These are phyloP conservation scores for Tinea pellionella DNA, from an alignment of 2,888 invertebrate species.

Conservation along the genomic window DNA sequence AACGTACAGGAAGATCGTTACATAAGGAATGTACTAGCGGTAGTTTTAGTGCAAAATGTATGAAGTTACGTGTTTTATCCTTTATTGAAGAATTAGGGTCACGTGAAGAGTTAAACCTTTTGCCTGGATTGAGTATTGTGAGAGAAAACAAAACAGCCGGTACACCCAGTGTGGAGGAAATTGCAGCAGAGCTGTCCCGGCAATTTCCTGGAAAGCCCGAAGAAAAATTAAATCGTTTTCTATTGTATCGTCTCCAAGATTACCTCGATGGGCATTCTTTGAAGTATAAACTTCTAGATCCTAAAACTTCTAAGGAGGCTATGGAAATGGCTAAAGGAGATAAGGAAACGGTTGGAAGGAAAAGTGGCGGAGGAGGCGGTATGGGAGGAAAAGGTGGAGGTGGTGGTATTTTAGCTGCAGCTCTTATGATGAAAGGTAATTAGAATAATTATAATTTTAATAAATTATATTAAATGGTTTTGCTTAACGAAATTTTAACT, in stretches of 20 bases:
- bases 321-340: conserved; percentile 58
- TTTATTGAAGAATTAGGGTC: conserved; percentile 81
- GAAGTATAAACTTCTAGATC: conserved; percentile 76
- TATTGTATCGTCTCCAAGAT: conserved; percentile 74
- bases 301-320: conserved; percentile 69
- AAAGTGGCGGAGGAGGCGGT: conserved; percentile 54
- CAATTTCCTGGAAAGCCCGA: conserved; percentile 83
- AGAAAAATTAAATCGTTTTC: conserved; percentile 78
- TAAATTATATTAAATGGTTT: no score
- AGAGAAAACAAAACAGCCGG: conserved; percentile 65
- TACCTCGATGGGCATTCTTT: conserved; percentile 80
- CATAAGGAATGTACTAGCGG: conserved; percentile 50
- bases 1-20: conserved; percentile 43
- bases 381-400: conserved; percentile 43
- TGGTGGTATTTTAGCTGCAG: conserved; percentile 66
- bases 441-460: background rate
- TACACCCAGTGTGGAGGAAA: conserved; percentile 69
- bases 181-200: conserved; percentile 76
- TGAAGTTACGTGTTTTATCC: conserved; percentile 82
- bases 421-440: conserved; percentile 73
- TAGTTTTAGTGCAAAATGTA: conserved; percentile 74
- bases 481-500: no score
- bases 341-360: conserved; percentile 52
- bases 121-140: conserved; percentile 82
- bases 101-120: conserved; percentile 74